Evolutionary conservation across 2,797 vertebrate species (phyloP), one percentile per base, ranked within the genome.

Genomic region (Kryptopterus vitreolus): DNA sequence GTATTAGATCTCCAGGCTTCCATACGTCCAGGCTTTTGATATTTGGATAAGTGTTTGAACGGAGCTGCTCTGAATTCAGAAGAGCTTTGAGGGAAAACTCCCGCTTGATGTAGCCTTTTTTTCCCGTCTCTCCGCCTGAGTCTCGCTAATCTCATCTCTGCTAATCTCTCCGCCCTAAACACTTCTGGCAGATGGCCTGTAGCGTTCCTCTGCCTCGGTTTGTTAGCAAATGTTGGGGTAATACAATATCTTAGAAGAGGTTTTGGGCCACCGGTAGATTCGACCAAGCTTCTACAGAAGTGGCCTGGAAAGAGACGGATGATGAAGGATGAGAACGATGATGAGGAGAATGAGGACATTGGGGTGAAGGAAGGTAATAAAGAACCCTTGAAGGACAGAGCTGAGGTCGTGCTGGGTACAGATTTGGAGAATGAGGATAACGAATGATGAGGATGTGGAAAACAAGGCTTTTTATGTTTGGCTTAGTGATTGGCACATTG

Each of bases 51-150:
- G n/a, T 12, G 46, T 2, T 38, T 58, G 66, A 33, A 76, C 20
- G 26, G 24, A 59, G 48, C 52, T 46, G 62, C 38, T 76, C 71
- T 13, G 62, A 31, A 76, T 75, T 26, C 69, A 29, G 24, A 63
- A 35, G 38, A 24, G 43, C 69, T 43, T 61, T 22, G 13, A 29
- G 38, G 77, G 61, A 24, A n/a, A n/a, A 16, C 29, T 0, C 71
- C 55, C 2, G 66, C 61, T 61, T 79, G 77, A 79, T 71, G 55
- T 71, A 79, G 29, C 12, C 18, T 53, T 48, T 57, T n/a, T 35
- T 48, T 78, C 58, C 65, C 35, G 20, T 31, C 26, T 62, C 22
- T 69, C 15, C 24, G 48, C 29, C 48, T 31, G 68, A 52, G 53
- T 48, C 46, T 53, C 38, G 0, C 57, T 79, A 58, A 79, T 55